These are phyloP conservation scores for Drosophila lacertosa DNA, from an alignment of 1,140 invertebrate genomes.

Conservation along the genomic window DNA sequence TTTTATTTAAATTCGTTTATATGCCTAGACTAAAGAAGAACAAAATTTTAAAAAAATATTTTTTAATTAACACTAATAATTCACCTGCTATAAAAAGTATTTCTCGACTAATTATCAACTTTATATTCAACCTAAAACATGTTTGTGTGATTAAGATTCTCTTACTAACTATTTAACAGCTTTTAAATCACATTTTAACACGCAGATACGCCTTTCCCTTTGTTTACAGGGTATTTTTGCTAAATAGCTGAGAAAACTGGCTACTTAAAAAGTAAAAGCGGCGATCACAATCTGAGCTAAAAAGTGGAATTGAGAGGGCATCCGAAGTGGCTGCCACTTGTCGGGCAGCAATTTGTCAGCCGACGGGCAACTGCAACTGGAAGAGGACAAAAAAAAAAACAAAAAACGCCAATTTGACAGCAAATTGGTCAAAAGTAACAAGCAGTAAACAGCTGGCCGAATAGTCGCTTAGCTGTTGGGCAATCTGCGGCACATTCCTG, in stretches of 20 bases:
- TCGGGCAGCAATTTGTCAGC: conserved; percentile 68
- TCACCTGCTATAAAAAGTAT: not conserved
- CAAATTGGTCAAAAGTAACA: conserved; percentile 40
- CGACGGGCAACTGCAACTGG: conserved; percentile 62
- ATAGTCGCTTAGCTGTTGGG: conserved; percentile 43
- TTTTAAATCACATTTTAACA: not conserved
- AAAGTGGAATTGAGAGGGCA: conserved; percentile 17
- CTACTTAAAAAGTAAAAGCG: conserved; percentile 44
- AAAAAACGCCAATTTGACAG: conserved; percentile 66
- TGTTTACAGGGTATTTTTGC: conserved; percentile 10
- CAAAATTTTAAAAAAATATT: too few species aligned
- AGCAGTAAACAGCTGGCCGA: conserved; percentile 52
- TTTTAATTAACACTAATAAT: too few species aligned
- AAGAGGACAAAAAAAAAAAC: too few species aligned
- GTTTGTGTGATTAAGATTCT: too few species aligned
- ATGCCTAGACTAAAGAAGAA: too few species aligned
- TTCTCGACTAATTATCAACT: not conserved
- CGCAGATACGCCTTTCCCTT: not conserved
- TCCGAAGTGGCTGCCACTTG: conserved; percentile 59
- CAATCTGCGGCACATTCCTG: conserved; percentile 63
- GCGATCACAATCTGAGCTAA: not conserved
- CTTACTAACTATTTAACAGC: too few species aligned
- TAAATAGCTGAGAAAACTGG: conserved; percentile 38
- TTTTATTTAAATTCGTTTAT: too few species aligned
- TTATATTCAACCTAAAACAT: too few species aligned